A percentile compares a stretch with the other conserved stretches of the same genome.
phyloP scores from a whole-genome alignment of 2,113 vertebrate genomes.

The Malaclemys terrapin region DNA sequence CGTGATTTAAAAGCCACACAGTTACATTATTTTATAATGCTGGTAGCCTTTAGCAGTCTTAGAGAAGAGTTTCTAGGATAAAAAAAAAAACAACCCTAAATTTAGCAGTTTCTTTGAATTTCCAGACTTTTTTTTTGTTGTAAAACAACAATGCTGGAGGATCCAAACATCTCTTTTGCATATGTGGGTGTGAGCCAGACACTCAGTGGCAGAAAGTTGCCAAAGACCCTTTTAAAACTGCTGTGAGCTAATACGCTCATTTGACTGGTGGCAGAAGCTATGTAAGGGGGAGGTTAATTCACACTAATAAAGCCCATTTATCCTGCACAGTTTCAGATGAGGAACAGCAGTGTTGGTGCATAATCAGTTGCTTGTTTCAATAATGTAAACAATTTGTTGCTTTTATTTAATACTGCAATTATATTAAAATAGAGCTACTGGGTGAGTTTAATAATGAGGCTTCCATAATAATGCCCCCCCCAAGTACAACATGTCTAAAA shows the following conservation, averaged over 20 bases:
- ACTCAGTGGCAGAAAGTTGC: not conserved
- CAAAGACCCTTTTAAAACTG: not conserved
- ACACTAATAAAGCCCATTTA: not conserved
- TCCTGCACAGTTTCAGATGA: not conserved
- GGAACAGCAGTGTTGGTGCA: not conserved
- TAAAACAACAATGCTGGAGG: not conserved
- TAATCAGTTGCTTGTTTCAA: not conserved
- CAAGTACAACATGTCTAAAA: rapidly evolving
- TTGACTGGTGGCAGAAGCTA: not conserved
- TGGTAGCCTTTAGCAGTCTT: slow-evolving; percentile 16
- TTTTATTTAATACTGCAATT: slow-evolving; percentile 20
- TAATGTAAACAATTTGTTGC: not conserved
- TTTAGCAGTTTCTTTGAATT: not conserved
- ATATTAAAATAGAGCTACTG: not conserved
- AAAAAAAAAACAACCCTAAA: not conserved
- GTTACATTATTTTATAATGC: not conserved
- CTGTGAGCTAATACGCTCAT: not conserved
- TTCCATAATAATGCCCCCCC: not conserved
- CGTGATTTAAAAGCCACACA: not conserved
- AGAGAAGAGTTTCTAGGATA: not conserved
- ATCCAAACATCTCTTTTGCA: not conserved
- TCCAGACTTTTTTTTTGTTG: not conserved
- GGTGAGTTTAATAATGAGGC: not conserved
- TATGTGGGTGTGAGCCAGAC: not conserved
- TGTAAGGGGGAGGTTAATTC: not conserved